Evolutionary conservation across 92 coral and sea anemone species (phyloP).

Genomic region (Paragorgia papillata): DNA sequence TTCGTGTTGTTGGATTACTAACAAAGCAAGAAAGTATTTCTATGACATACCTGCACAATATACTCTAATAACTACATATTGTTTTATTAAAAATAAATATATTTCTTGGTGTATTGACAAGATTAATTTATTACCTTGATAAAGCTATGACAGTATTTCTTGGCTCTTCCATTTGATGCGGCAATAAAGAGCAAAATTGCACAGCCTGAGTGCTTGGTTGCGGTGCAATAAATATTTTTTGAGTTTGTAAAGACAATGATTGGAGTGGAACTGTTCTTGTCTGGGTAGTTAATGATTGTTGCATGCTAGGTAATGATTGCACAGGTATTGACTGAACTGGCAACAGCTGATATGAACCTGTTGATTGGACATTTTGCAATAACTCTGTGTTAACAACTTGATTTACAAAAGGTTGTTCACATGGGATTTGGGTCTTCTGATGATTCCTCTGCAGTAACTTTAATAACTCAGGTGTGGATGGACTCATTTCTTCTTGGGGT

Average conservation of each 20-base stretch:
- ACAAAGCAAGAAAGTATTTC: not conserved
- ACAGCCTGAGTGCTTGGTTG: conserved; percentile 3
- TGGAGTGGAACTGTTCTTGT: conserved; percentile 13
- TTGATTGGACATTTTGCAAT: not conserved
- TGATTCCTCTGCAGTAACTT: not conserved
- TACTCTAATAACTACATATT: too few relatives aligned
- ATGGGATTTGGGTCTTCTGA: not conserved
- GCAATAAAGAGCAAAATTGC: conserved; percentile 26
- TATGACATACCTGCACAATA: not conserved
- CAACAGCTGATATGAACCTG: not conserved
- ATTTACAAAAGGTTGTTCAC: not conserved
- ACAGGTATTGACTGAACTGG: conserved; percentile 12
- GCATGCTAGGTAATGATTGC: not conserved
- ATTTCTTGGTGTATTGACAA: too few relatives aligned
- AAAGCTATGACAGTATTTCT: not conserved
- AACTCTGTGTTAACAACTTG: not conserved
- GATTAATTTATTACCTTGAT: conserved; percentile 42
- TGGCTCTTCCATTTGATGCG: not conserved
- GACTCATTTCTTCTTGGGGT: not conserved
- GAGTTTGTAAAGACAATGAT: not conserved
- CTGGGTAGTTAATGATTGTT: too few relatives aligned
- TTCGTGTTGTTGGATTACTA: not conserved
- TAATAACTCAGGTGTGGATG: not conserved
- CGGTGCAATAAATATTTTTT: conserved; percentile 12
- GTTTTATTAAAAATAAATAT: too few relatives aligned